A percentile compares a stretch with the other conserved stretches of the same genome.
Evolutionary conservation across 2,113 vertebrate species (phyloP).

Genomic region (Sylvilagus bachmani): DNA sequence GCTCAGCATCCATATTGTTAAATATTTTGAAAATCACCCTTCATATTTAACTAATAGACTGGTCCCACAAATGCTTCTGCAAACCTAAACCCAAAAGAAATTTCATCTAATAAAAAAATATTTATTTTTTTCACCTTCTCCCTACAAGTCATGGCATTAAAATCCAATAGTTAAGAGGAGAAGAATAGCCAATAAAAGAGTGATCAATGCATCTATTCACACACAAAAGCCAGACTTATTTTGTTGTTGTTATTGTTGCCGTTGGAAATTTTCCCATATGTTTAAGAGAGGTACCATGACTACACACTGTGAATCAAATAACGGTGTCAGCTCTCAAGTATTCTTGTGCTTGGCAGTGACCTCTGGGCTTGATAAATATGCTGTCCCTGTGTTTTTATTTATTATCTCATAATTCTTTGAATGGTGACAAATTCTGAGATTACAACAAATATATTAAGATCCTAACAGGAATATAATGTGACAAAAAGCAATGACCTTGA

Average conservation of each 20-base stretch:
- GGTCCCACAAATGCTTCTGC: background rate
- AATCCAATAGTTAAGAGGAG: conserved; percentile 32
- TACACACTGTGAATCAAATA: background rate
- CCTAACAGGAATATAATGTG: conserved; percentile 52
- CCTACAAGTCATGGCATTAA: background rate
- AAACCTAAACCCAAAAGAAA: background rate
- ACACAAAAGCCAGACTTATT: background rate
- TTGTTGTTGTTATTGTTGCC: background rate
- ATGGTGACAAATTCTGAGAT: conserved; percentile 84
- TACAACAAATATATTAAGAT: conserved; percentile 77
- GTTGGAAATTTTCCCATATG: conserved; percentile 23
- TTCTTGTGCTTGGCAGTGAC: conserved; percentile 72
- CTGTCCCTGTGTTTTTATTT: conserved; percentile 77
- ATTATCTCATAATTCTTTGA: conserved; percentile 83
- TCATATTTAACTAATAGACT: background rate
- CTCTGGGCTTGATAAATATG: conserved; percentile 79
- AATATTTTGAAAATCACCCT: conserved; percentile 34
- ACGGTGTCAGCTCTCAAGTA: conserved; percentile 48
- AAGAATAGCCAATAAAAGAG: background rate
- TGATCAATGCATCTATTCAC: background rate
- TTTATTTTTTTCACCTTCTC: conserved; percentile 24
- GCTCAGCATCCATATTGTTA: background rate
- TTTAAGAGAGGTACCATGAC: conserved; percentile 4
- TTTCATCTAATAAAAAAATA: conserved; percentile 60
- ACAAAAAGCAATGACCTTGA: conserved; percentile 71